These are phyloP conservation scores for Spisula solida DNA, from an alignment of 2,888 invertebrate genomes.

Conservation along the genomic window DNA sequence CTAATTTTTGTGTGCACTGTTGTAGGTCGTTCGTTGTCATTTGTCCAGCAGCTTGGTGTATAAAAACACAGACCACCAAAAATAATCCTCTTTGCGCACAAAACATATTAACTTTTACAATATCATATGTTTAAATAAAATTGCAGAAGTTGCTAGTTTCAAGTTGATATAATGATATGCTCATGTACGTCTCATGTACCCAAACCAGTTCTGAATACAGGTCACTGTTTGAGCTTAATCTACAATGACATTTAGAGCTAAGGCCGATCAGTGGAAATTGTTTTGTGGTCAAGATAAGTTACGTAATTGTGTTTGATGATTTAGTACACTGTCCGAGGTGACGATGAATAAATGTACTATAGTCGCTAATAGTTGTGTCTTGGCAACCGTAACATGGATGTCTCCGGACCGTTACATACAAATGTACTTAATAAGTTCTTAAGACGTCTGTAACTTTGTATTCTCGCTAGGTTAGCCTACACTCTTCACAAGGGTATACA, in stretches of 20 bases:
- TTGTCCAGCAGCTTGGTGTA: not conserved
- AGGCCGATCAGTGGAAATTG: not conserved
- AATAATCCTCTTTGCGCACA: not conserved
- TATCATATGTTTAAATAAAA: not conserved
- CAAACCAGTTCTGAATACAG: not conserved
- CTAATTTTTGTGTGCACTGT: conserved; percentile 68
- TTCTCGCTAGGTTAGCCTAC: too few relatives aligned
- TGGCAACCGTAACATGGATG: too few relatives aligned
- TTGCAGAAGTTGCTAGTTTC: not conserved
- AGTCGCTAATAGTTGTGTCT: too few relatives aligned
- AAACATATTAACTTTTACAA: not conserved
- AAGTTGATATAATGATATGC: not conserved
- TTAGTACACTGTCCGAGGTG: too few relatives aligned
- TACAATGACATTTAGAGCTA: not conserved
- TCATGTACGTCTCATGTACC: not conserved
- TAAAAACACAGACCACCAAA: not conserved
- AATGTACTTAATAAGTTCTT: too few relatives aligned
- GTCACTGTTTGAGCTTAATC: not conserved
- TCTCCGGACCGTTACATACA: too few relatives aligned
- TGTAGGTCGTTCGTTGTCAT: conserved; percentile 41
- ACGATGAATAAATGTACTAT: too few relatives aligned
- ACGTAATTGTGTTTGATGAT: not conserved
- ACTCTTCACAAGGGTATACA: too few relatives aligned
- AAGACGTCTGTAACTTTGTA: too few relatives aligned
- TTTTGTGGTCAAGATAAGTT: not conserved